Percentiles rank a stretch among this genome's conserved stretches.
Evolutionary conservation across 2,113 vertebrate genomes (phyloP).

Genomic region (Silurus asotus): DNA sequence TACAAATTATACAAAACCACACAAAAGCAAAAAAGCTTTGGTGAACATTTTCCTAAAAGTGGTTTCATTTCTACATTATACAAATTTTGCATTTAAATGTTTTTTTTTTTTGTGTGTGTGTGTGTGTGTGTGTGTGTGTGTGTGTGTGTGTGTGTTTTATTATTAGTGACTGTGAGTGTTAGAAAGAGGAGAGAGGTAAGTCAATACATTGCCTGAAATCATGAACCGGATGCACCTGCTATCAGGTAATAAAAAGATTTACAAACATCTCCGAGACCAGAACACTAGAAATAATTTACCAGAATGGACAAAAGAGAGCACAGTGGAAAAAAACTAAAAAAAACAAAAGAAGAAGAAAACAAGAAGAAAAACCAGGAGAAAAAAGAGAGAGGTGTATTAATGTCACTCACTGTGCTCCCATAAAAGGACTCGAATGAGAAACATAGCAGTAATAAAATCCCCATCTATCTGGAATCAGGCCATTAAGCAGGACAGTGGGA

Average conservation of each 20-base stretch:
- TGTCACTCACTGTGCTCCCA: conserved; percentile 41
- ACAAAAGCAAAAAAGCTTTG: not conserved
- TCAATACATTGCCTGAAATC: not conserved
- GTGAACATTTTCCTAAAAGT: not conserved
- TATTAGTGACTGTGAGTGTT: not conserved
- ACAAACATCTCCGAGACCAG: not conserved
- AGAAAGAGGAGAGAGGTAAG: not conserved
- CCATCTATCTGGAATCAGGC: conserved; percentile 52
- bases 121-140: not conserved
- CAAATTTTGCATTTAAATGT: no score
- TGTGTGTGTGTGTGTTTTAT: not conserved
- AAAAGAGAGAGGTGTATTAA: conserved; percentile 47
- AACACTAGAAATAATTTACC: not conserved
- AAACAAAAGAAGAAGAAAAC: not conserved
- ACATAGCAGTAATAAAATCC: conserved; percentile 50
- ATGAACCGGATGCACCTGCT: not conserved
- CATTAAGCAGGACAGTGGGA: conserved; percentile 53
- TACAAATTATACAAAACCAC: not conserved
- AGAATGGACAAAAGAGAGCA: not conserved
- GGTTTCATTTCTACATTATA: not conserved
- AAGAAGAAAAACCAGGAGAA: not conserved
- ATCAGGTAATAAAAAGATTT: not conserved
- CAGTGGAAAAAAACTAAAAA: not conserved
- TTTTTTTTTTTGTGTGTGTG: no score
- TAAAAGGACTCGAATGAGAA: conserved; percentile 51